Base-by-base conservation (phyloP, 1,140 invertebrate species). In the Anagrus nilaparvatae region DNA sequence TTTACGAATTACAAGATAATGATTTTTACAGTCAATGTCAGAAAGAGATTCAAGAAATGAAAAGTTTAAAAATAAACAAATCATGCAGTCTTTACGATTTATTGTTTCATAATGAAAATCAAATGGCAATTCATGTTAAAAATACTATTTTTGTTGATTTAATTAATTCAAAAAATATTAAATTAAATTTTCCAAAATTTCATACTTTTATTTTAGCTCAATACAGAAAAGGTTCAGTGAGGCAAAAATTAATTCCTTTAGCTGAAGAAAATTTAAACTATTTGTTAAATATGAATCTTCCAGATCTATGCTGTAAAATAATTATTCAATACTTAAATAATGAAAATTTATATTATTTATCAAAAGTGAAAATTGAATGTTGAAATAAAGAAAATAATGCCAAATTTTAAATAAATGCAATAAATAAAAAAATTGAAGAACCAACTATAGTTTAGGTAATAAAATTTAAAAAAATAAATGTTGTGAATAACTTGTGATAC, bases 11-110 rank as follows among this genome's bases (percentile, higher is more conserved):
- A n/a, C n/a, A n/a, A 3, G 21, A 38, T 2, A 32, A 45, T 34
- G 37, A 45, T 28, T 40, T 45, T 20, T 18, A 40, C 16, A 5
- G 16, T 4, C 36, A 45, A 13, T 40, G 36, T 19, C 36, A 23
- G 18, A 32, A 40, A 27, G 43, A 45, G 28, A 33, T 45, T 13
- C 36, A 45, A 18, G 35, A 16, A 27, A 45, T 45, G 43, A 40
- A 34, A 25, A 20, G 13, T 28, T 10, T 35, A 13, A 45, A 32
- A 25, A 34, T 45, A 12, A 45, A 35, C 9, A 28, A 13, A 13
- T 16, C 14, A 12, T 32, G 13, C 4, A 32, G 25, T 3, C 17
- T 45, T 3, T 35, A 34, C n/a, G 31, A 45, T 24, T 28, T 40
- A 1, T 28, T 45, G 20, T 35, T 40, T 17, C 39, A 40, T 29